These are phyloP conservation scores for Hucho hucho DNA, from an alignment of 2,113 vertebrate species.

Conservation along the genomic window DNA sequence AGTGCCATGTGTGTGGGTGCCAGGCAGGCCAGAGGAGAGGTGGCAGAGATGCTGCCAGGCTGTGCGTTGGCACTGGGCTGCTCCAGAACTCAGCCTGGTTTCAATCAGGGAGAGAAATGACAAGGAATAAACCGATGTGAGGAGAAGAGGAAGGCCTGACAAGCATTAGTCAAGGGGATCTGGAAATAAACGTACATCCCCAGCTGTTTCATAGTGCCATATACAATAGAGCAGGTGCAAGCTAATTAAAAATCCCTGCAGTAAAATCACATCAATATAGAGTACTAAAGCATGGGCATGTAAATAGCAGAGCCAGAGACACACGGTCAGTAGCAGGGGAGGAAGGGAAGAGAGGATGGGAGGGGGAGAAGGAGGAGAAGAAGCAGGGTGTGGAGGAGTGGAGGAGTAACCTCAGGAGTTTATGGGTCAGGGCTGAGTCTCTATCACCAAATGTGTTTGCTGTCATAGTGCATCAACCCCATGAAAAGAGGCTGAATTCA, in stretches of 20 bases:
- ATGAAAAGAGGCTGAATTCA: neutral
- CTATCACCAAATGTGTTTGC: neutral
- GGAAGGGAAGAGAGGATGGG: constrained; percentile 16
- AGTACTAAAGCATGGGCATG: constrained; percentile 27
- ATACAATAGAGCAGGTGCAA: constrained; percentile 73
- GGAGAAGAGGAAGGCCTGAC: constrained; percentile 40
- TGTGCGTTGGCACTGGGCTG: constrained; percentile 3
- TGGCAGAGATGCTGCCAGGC: constrained; percentile 3
- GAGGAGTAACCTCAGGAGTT: constrained; percentile 23
- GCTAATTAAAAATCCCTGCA: constrained; percentile 57
- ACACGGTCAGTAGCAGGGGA: constrained; percentile 40
- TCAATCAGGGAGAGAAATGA: constrained; percentile 16
- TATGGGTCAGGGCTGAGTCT: constrained; percentile 39
- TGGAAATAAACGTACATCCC: constrained; percentile 67
- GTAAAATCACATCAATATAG: constrained; percentile 50
- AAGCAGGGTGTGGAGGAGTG: neutral
- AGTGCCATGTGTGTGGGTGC: constrained; percentile 49
- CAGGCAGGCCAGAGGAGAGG: constrained; percentile 32
- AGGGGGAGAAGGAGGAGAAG: neutral
- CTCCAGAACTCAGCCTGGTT: neutral
- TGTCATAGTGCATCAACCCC: neutral
- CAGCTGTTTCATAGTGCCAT: constrained; percentile 68
- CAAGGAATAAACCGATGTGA: constrained; percentile 2
- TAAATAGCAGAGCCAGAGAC: constrained; percentile 29
- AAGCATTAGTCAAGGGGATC: constrained; percentile 56